These are phyloP conservation scores for Podarcis siculus DNA, from an alignment of 2,797 vertebrate species.

Conservation along the genomic window DNA sequence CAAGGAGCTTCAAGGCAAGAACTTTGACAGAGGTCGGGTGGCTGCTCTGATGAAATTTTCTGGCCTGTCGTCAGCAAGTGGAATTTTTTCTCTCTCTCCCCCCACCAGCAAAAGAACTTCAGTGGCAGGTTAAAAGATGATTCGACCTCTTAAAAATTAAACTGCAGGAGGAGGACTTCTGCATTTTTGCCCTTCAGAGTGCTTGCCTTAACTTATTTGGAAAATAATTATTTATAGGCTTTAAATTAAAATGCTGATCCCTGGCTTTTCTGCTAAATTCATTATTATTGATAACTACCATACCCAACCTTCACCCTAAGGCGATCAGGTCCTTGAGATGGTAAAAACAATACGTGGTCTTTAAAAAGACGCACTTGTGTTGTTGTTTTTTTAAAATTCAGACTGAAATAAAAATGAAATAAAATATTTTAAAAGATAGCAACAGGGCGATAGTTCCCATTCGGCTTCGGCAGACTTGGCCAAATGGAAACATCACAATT, in stretches of 20 bases:
- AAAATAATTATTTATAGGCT: neutral
- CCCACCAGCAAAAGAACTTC: too few species aligned
- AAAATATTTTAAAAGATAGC: neutral
- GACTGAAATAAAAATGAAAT: neutral
- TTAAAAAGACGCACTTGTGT: too few species aligned
- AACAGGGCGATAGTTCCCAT: too few species aligned
- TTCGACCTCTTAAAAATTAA: neutral
- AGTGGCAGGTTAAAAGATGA: neutral
- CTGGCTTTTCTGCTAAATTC: neutral
- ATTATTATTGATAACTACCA: too few species aligned
- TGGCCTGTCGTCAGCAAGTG: neutral
- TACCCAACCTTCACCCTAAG: too few species aligned
- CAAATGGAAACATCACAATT: too few species aligned
- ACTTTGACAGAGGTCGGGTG: neutral
- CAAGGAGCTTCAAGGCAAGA: neutral
- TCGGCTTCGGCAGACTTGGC: too few species aligned
- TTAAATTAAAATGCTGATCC: neutral
- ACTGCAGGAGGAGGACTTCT: neutral
- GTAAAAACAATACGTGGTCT: neutral
- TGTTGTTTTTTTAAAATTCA: neutral
- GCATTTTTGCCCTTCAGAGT: neutral
- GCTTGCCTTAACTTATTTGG: neutral
- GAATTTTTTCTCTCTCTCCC: neutral
- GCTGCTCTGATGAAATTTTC: neutral
- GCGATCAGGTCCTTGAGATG: neutral